Evolutionary conservation across 2,888 invertebrate species (phyloP), one percentile per base, ranked within the genome.

Genomic region (Diarsia rubi): DNA sequence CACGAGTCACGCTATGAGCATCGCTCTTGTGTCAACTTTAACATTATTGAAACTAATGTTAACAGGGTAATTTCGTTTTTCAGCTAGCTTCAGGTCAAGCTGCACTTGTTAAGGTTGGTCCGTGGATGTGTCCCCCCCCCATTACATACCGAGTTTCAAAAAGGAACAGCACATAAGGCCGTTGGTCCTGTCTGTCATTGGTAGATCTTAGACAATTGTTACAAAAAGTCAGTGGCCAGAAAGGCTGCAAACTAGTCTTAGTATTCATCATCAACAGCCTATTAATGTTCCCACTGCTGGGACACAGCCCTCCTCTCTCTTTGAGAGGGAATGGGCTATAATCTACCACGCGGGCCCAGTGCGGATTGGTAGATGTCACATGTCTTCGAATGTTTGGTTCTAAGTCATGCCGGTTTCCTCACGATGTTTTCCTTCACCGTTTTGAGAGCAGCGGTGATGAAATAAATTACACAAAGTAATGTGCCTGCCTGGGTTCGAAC

Each of bases 21-120:
- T 47, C 69, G 37, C 49, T 69, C 57, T 69, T 47, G 49, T 76
- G 24, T 84, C 77, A 84, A 81, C 84, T 81, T 69, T 67, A 67
- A 69, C 54, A 68, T 76, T 70, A 70, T 42, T 54, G 27, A 37
- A 69, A n/a, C 24, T 69, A 72, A 82, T 67, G 54, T 74, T 74
- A 74, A 63, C 31, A 60, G 24, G 37, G 37, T 37, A 37, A 59
- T 68, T 62, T 59, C 8, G 24, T 31, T 57, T 11, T 47, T 31
- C 14, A 27, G 19, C 31, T 37, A 37, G 37, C 37, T 37, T 37
- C 6, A 37, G 37, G 37, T 37, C 37, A 6, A 37, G 54, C 54
- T n/a, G 52, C 52, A 8, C 8, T 37, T 52, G 11, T n/a, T 11
- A n/a, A 52, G 49, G 49, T 24, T 24, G 5, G 14, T 14, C 14